Conservation (phyloP, 2,797 vertebrate species). For the Channallabes apus region DNA sequence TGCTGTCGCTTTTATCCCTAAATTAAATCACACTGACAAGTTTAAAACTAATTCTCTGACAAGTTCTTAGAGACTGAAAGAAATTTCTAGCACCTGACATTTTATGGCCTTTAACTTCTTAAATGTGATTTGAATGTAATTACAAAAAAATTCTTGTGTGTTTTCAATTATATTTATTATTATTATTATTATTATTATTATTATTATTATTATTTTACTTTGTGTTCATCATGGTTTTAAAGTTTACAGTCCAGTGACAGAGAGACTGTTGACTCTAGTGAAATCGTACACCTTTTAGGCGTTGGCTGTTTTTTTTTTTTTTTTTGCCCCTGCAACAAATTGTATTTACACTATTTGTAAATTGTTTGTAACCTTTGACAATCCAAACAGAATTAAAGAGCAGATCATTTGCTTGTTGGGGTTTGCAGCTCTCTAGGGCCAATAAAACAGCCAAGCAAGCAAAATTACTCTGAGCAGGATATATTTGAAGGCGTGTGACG, state of each 20-base stretch:
- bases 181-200: background rate
- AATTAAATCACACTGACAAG: background rate
- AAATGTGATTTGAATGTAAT: background rate
- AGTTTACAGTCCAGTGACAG: constrained; percentile 59
- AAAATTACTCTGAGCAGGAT: background rate
- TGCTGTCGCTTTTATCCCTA: background rate
- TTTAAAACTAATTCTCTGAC: background rate
- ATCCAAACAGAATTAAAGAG: constrained; percentile 5
- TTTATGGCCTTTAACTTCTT: background rate
- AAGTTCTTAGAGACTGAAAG: background rate
- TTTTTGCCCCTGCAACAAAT: constrained; percentile 60
- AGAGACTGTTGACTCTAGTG: constrained; percentile 70
- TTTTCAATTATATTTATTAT: background rate
- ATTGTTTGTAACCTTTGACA: constrained; percentile 20
- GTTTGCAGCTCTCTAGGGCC: background rate
- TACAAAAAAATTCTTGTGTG: background rate
- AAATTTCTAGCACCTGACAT: background rate
- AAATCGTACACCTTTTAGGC: constrained; percentile 80
- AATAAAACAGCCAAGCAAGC: background rate
- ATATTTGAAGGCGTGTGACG: background rate
- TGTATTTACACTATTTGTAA: constrained; percentile 62
- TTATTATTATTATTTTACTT: background rate
- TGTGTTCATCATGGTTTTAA: background rate
- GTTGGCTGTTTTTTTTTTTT: constrained; percentile 71
- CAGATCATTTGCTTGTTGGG: background rate